phyloP scores from a whole-genome alignment of 2,888 invertebrate species.

The Didymodactylos carnosus region DNA sequence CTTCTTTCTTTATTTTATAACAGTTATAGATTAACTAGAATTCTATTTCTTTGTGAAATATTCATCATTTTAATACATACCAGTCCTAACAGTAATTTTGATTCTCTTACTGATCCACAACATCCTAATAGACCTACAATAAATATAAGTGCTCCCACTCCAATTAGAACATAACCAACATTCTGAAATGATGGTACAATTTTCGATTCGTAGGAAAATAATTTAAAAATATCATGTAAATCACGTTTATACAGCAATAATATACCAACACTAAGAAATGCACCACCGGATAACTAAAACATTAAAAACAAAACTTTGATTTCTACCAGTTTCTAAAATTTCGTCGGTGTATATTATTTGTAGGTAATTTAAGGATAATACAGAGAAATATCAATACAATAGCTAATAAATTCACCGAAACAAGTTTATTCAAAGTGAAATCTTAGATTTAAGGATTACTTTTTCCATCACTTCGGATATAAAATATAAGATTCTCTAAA shows the following conservation, averaged over 20 bases:
- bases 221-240: neutral
- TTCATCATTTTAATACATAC: constrained; percentile 22
- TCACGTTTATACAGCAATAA: neutral
- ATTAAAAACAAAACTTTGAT: constrained; percentile 2
- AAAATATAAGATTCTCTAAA: too few species aligned
- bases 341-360: too few species aligned
- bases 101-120: constrained; percentile 41
- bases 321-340: neutral
- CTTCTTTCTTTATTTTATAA: too few species aligned
- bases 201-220: neutral
- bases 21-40: too few species aligned
- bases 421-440: too few species aligned
- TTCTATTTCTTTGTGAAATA: too few species aligned
- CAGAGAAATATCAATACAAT: too few species aligned
- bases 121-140: constrained; percentile 43
- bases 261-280: constrained; percentile 40
- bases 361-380: too few species aligned
- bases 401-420: too few species aligned
- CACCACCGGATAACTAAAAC: constrained; percentile 40
- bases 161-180: constrained; percentile 39
- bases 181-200: constrained; percentile 36
- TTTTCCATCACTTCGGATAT: too few species aligned
- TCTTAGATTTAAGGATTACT: too few species aligned
- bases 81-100: constrained; percentile 36
- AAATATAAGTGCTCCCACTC: constrained; percentile 39